Evolutionary conservation across 1,140 invertebrate genomes (phyloP), one percentile per base, ranked within the genome.

Genomic region (Macrostomum lignano): DNA sequence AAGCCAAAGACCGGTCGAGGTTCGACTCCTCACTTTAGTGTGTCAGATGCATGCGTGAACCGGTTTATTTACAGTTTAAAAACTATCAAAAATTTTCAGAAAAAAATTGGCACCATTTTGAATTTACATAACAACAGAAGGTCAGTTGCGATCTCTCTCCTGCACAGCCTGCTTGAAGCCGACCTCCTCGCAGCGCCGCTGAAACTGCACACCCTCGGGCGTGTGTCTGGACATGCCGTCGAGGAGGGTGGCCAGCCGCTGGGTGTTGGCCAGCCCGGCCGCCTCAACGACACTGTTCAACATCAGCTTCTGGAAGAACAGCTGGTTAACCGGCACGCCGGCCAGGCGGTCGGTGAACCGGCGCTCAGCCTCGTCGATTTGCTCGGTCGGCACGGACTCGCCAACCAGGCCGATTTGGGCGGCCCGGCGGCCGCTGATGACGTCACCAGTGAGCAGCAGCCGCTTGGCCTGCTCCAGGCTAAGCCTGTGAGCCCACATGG

Each of bases 71-170:
- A n/a, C n/a, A n/a, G n/a, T n/a, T n/a, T n/a, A n/a, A n/a, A n/a
- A n/a, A n/a, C n/a, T n/a, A n/a, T n/a, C n/a, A n/a, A n/a, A n/a
- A n/a, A n/a, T n/a, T n/a, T n/a, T n/a, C n/a, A n/a, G n/a, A n/a
- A n/a, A n/a, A n/a, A n/a, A n/a, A n/a, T n/a, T n/a, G n/a, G n/a
- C n/a, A n/a, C n/a, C n/a, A n/a, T n/a, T n/a, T n/a, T n/a, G n/a
- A n/a, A n/a, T n/a, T n/a, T n/a, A n/a, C n/a, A n/a, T n/a, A n/a
- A 49, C 88, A 78, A 2, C 82, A 77, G 41, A 93, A 61, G 48
- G 74, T 72, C 10, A 64, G 60, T 17, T 96, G 60, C n/a, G n/a
- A n/a, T 45, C 44, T 30, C 44, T 29, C 38, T 45, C 44, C n/a
- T 35, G 30, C 1, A 45, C 44, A 11, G 44, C 44, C 23, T 41